Percentiles rank a stretch among this genome's conserved stretches.
Conservation (phyloP, 2,113 vertebrate genomes). For the Propithecus coquereli region DNA sequence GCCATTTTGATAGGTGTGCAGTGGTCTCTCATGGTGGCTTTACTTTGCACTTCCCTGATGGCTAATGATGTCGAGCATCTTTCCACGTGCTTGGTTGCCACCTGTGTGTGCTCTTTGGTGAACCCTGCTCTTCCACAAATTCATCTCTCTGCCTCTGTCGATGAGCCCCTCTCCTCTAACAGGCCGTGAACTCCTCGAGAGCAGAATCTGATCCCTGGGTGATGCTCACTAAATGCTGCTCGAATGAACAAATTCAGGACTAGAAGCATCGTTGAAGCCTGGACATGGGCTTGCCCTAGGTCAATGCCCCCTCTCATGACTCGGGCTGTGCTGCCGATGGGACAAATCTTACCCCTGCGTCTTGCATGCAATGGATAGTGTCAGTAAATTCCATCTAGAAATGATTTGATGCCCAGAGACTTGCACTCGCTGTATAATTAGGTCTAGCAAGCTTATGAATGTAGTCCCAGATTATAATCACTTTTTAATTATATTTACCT, state of each 20-base stretch:
- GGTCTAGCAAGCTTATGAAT: slow-evolving; percentile 57
- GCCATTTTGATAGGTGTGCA: neutral
- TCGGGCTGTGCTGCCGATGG: fast-evolving
- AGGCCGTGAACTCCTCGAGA: neutral
- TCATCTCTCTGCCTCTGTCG: neutral
- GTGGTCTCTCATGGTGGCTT: neutral
- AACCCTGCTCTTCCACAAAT: neutral
- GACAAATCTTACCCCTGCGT: neutral
- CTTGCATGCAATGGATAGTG: fast-evolving
- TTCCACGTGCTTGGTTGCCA: neutral
- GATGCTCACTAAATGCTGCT: neutral
- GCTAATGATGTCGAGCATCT: too few relatives aligned
- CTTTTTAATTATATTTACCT: slow-evolving; percentile 77
- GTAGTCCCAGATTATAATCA: slow-evolving; percentile 62
- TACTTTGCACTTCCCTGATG: neutral
- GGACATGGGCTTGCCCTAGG: neutral
- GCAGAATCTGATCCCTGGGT: neutral
- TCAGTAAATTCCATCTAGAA: slow-evolving; percentile 1
- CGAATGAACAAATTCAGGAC: neutral
- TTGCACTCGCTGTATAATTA: slow-evolving; percentile 33
- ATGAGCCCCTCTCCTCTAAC: neutral
- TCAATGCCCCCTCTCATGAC: neutral
- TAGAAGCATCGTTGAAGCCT: fast-evolving
- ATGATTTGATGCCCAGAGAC: neutral
- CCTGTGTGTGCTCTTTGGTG: neutral